These are phyloP conservation scores for Polypedilum pembai DNA, from an alignment of 1,140 invertebrate genomes.

Conservation along the genomic window DNA sequence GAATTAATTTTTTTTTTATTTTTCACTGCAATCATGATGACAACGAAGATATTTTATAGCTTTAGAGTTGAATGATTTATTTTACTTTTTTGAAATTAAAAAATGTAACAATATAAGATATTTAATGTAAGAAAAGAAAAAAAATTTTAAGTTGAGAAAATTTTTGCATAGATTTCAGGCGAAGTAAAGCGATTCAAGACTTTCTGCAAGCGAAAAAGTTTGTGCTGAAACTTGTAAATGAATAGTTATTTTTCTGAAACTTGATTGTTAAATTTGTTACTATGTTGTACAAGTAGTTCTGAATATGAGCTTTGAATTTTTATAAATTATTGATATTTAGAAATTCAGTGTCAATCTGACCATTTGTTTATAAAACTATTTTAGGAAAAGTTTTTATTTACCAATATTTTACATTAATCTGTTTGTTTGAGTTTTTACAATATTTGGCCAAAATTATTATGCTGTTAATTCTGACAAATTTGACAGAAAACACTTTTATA, in stretches of 20 bases:
- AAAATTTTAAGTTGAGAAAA: background rate
- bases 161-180: background rate
- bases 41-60: background rate
- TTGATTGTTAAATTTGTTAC: too few relatives aligned
- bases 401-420: too few relatives aligned
- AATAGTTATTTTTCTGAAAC: background rate
- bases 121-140: background rate
- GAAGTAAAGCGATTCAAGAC: background rate
- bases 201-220: too few relatives aligned
- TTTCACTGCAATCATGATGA: constrained; percentile 2
- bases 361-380: too few relatives aligned
- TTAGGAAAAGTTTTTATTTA: too few relatives aligned
- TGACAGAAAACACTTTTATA: background rate
- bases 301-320: too few relatives aligned
- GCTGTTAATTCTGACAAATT: background rate
- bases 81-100: background rate
- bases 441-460: background rate
- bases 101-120: background rate
- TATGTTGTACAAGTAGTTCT: too few relatives aligned
- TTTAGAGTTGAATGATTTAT: background rate
- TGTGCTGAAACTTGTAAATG: background rate
- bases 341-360: too few relatives aligned
- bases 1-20: background rate
- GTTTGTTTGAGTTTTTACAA: background rate
- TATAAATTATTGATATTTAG: too few relatives aligned